Conservation (phyloP, 2,113 vertebrate species). For the Tonatia bakeri region DNA sequence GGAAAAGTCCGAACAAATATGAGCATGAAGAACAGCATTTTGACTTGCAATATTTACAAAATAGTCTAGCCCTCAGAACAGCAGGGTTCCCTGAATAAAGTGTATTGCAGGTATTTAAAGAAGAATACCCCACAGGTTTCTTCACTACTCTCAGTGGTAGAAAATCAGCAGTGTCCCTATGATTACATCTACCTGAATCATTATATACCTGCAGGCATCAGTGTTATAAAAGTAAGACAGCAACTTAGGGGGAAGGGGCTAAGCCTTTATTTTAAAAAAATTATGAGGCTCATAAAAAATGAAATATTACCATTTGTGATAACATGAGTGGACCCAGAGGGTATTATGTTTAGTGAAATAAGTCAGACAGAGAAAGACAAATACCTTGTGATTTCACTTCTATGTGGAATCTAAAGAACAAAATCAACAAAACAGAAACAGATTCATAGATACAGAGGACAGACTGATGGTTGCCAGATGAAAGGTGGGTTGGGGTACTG, state of each 20-base stretch:
- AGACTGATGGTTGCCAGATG: not conserved
- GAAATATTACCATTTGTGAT: not conserved
- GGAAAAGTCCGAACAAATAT: not conserved
- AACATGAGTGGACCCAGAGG: not conserved
- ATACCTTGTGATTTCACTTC: not conserved
- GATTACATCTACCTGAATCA: not conserved
- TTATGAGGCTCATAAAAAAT: not conserved
- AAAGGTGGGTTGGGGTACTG: not conserved
- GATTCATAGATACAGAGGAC: not conserved
- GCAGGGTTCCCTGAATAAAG: not conserved
- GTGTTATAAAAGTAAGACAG: not conserved
- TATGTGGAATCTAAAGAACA: not conserved
- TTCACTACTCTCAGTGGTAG: not conserved
- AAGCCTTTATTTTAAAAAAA: not conserved
- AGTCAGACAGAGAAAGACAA: not conserved
- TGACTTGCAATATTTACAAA: not conserved
- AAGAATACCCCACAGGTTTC: not conserved
- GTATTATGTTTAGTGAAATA: not conserved
- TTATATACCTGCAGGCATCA: rapidly evolving
- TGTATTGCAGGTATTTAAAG: not conserved
- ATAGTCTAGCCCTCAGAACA: not conserved
- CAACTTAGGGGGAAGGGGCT: not conserved
- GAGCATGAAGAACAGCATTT: not conserved
- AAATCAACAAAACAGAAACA: not conserved
- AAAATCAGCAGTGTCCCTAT: rapidly evolving